Conservation (phyloP, 2,797 vertebrate species). For the Percopsis omiscomaycus region DNA sequence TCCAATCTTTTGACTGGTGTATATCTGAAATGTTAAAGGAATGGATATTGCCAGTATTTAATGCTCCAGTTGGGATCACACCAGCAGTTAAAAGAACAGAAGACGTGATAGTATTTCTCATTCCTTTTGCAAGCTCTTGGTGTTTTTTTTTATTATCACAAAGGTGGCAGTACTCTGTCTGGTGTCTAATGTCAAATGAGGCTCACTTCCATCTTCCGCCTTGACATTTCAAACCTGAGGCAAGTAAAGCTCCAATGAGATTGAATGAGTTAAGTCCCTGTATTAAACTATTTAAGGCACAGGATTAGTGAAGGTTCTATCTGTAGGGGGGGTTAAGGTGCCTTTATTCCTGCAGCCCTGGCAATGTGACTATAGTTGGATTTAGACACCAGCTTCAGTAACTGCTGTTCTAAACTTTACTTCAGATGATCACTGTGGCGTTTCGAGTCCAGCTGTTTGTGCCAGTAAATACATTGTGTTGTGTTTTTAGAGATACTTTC, state of each 20-base stretch:
- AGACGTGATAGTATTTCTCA: too few species aligned
- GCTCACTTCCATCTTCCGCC: conserved; percentile 36
- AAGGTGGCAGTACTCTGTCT: background rate
- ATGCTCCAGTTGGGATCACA: too few species aligned
- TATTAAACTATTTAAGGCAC: conserved; percentile 76
- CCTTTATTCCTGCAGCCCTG: conserved; percentile 51
- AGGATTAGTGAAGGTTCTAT: conserved; percentile 67
- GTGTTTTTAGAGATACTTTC: background rate
- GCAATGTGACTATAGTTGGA: conserved; percentile 45
- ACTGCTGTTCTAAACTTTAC: conserved; percentile 2
- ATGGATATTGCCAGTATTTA: background rate
- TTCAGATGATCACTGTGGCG: conserved; percentile 7
- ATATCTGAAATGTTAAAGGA: background rate
- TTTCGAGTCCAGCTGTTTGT: background rate
- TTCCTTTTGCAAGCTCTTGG: background rate
- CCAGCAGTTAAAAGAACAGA: too few species aligned
- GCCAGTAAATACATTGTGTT: background rate
- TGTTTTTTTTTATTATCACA: background rate
- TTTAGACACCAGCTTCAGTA: conserved; percentile 19
- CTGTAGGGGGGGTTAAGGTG: conserved; percentile 54
- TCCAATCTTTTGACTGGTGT: too few species aligned
- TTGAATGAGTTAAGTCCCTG: conserved; percentile 76
- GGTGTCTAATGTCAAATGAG: conserved; percentile 10
- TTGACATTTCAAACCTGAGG: conserved; percentile 57
- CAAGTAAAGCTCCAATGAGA: conserved; percentile 69